Evolutionary conservation across 2,888 invertebrate genomes (phyloP).

Genomic region (Neocrepidodera transversa): DNA sequence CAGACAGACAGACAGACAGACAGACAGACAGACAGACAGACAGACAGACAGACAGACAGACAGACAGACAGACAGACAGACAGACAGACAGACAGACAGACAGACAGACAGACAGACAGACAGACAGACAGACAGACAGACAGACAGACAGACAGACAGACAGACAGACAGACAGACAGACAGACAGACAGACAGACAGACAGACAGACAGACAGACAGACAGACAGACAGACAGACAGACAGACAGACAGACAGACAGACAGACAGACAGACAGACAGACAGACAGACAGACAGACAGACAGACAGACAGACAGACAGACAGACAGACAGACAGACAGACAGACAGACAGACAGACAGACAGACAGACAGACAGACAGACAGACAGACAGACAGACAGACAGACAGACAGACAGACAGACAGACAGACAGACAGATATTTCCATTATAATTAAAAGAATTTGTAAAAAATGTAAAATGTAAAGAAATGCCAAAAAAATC

Average conservation of each 20-base stretch:
- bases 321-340: too few species aligned
- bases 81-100: slow-evolving; percentile 31
- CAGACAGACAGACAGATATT: too few species aligned
- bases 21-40: slow-evolving; percentile 31
- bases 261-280: too few species aligned
- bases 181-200: slow-evolving; percentile 31
- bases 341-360: too few species aligned
- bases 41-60: slow-evolving; percentile 32
- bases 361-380: too few species aligned
- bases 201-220: slow-evolving; percentile 32
- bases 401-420: too few species aligned
- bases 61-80: slow-evolving; percentile 31
- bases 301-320: too few species aligned
- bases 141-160: slow-evolving; percentile 32
- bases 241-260: slow-evolving; percentile 17
- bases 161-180: slow-evolving; percentile 31
- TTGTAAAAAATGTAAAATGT: too few species aligned
- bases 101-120: slow-evolving; percentile 32
- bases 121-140: slow-evolving; percentile 31
- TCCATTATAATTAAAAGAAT: too few species aligned
- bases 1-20: slow-evolving; percentile 31
- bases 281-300: too few species aligned
- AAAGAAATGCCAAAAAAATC: too few species aligned
- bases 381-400: too few species aligned
- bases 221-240: slow-evolving; percentile 29